Evolutionary conservation across 2,888 invertebrate genomes (phyloP), one percentile per base, ranked within the genome.

Genomic region (Xestia sexstrigata): DNA sequence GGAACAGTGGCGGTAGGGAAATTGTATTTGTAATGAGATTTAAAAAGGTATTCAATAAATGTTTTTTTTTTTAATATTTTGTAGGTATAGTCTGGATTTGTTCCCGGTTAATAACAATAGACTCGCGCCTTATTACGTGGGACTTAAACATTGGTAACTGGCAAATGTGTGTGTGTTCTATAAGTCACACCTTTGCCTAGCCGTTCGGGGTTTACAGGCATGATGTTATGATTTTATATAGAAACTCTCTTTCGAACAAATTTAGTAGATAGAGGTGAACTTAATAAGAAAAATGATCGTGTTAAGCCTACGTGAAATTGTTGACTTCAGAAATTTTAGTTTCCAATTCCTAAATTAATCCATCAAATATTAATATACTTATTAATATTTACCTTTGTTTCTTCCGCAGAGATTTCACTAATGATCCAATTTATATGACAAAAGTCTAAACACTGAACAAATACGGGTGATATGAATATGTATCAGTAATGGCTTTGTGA

Each of bases 401-500:
- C 45, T 30, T 58, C 76, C 67, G 60, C 17, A 62, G 75, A 66
- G 77, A 68, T 68, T 83, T 74, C 45, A 74, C 66, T 81, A 85
- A 78, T 80, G 75, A 81, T 80, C 70, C 71, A 83, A 81, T 82
- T 78, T 85, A 62, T 81, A 74, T 81, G 80, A 84, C 67, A 81
- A 78, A 83, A 81, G 62, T 73, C 49, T 74, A 74, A 79, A 74
- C 45, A 72, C 39, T 70, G 39, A 73, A 65, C 58, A 77, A 74
- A 72, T 73, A 55, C 17, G 17, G 67, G 67, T 55, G 23, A 67
- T 60, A 79, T 81, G 78, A 76, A 78, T 76, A 76, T 75, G 74
- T 77, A 77, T 74, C 30, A 58, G n/a, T 66, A 52, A 68, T 79
- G 75, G 78, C 58, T 82, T 83, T 75, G 66, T 78, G 26, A 17